Evolutionary conservation across 1,140 invertebrate species (phyloP).

Genomic region (Aphis craccivora): DNA sequence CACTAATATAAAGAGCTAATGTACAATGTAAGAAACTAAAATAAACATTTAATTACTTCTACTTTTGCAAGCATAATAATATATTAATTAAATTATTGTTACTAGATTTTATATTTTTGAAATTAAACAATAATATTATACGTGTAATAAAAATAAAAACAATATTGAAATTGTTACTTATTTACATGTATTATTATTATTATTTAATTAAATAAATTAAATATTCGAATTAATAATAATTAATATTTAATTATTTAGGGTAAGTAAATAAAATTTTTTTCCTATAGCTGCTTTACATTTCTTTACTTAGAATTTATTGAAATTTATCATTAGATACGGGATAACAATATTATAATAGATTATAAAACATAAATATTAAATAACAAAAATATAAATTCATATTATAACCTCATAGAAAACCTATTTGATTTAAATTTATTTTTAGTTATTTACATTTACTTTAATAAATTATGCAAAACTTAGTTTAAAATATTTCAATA

Average conservation of each 20-base stretch:
- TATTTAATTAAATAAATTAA: not conserved
- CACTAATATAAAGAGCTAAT: not conserved
- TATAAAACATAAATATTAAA: not conserved
- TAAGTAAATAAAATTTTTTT: too few species aligned
- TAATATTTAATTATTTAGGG: too few species aligned
- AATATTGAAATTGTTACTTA: not conserved
- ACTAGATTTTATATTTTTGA: not conserved
- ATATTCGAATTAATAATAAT: too few species aligned
- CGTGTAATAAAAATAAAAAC: too few species aligned
- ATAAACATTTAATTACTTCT: not conserved
- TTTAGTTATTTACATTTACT: not conserved
- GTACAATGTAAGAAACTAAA: not conserved
- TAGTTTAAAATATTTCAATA: not conserved
- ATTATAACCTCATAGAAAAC: too few species aligned
- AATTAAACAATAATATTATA: not conserved
- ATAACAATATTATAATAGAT: not conserved
- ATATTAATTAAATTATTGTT: not conserved
- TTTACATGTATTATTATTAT: not conserved
- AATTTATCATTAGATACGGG: too few species aligned
- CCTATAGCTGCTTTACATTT: too few species aligned
- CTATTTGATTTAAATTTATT: not conserved
- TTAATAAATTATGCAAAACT: not conserved
- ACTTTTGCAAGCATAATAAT: not conserved
- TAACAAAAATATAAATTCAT: not conserved
- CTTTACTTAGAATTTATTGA: too few species aligned